Conservation (phyloP, 2,888 invertebrate genomes). For the Drosophila mimica region DNA sequence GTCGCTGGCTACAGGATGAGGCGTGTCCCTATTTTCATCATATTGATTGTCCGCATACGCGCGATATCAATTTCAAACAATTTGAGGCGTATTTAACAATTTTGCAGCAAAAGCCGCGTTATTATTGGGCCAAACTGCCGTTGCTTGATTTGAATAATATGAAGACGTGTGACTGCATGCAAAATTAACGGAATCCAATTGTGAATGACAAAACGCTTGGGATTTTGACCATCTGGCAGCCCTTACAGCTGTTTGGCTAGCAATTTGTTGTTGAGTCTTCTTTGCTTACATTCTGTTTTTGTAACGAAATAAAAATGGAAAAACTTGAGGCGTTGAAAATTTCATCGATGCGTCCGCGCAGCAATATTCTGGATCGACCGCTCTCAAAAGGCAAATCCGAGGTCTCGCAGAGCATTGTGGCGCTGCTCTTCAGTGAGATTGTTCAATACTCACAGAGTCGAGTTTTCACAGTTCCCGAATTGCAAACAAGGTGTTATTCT, state of each 20-base stretch:
- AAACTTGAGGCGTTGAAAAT: slow-evolving; percentile 84
- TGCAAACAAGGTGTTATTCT: slow-evolving; percentile 93
- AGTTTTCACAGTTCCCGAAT: slow-evolving; percentile 96
- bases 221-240: slow-evolving; percentile 33
- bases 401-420: slow-evolving; percentile 96
- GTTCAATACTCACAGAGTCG: slow-evolving; percentile 99
- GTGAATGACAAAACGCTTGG: neutral
- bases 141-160: slow-evolving; percentile 22
- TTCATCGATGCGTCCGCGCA: slow-evolving; percentile 83
- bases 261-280: slow-evolving; percentile 13
- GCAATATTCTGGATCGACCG: slow-evolving; percentile 93
- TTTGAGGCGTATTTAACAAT: slow-evolving; percentile 72
- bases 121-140: slow-evolving; percentile 67
- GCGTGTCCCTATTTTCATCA: slow-evolving; percentile 56
- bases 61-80: slow-evolving; percentile 57
- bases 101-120: slow-evolving; percentile 56
- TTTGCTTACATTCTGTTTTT: slow-evolving; percentile 15
- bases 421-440: slow-evolving; percentile 98
- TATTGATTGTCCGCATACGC: slow-evolving; percentile 43
- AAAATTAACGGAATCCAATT: neutral
- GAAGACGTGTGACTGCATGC: slow-evolving; percentile 26
- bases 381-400: slow-evolving; percentile 96
- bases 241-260: slow-evolving; percentile 29
- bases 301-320: slow-evolving; percentile 72
- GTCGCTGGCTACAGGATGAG: slow-evolving; percentile 60